Percentiles rank a stretch among this genome's conserved stretches.
Evolutionary conservation across 2,113 vertebrate species (phyloP).

Genomic region (Notothenia coriiceps): DNA sequence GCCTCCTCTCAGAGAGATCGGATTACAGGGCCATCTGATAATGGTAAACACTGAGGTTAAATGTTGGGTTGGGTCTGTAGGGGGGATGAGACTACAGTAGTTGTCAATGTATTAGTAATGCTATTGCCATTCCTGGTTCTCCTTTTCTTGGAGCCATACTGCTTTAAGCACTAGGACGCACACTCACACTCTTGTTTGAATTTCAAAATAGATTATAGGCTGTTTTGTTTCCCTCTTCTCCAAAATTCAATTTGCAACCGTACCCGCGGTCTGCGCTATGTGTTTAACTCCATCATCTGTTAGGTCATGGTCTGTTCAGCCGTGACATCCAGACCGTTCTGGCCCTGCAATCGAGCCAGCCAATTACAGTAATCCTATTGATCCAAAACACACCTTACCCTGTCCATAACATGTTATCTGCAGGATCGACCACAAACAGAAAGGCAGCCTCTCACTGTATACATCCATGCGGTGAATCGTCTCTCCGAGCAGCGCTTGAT

Average conservation of each 20-base stretch:
- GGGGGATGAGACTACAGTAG: background rate
- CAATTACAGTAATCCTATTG: constrained; percentile 53
- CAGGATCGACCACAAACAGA: constrained; percentile 29
- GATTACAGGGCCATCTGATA: constrained; percentile 73
- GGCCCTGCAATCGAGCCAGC: constrained; percentile 18
- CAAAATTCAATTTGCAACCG: constrained; percentile 64
- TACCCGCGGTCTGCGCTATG: constrained; percentile 42
- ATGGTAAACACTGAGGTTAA: constrained; percentile 60
- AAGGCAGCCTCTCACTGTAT: background rate
- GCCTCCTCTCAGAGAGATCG: constrained; percentile 52
- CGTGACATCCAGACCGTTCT: constrained; percentile 48
- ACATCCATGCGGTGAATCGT: background rate
- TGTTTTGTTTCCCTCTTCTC: constrained; percentile 54
- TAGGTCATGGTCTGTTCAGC: constrained; percentile 54
- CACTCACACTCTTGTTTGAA: background rate
- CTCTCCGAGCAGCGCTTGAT: constrained; percentile 16
- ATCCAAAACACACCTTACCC: constrained; percentile 60
- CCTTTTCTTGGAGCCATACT: background rate
- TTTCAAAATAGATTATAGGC: constrained; percentile 61
- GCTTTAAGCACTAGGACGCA: constrained; percentile 15
- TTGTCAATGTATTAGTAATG: background rate
- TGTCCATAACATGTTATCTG: constrained; percentile 50
- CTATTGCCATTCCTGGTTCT: background rate
- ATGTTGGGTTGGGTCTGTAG: constrained; percentile 15
- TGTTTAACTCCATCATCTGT: constrained; percentile 61